Evolutionary conservation across 2,797 vertebrate species (phyloP).

Genomic region (Morelia viridis): DNA sequence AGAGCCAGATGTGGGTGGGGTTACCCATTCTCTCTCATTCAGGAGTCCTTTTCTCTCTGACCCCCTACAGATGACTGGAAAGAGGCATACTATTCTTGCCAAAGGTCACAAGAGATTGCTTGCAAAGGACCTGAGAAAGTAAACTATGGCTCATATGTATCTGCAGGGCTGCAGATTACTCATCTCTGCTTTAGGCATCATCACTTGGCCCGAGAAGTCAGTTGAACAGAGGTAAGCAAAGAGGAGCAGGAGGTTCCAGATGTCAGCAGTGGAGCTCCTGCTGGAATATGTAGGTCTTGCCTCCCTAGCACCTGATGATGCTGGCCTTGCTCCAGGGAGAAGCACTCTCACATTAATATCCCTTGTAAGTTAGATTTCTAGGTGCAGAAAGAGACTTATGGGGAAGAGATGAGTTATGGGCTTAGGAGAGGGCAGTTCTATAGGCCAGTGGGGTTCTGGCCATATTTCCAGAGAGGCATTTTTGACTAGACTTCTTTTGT

Average conservation of each 20-base stretch:
- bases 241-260: background rate
- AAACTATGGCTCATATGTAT: background rate
- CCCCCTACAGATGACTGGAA: background rate
- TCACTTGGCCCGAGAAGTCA: background rate
- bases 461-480: background rate
- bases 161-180: background rate
- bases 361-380: background rate
- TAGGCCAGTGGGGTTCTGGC: background rate
- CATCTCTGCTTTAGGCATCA: background rate
- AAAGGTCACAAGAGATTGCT: background rate
- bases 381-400: background rate
- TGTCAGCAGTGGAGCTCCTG: background rate
- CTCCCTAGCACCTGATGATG: background rate
- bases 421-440: background rate
- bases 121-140: background rate
- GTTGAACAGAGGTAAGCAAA: background rate
- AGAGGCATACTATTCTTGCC: background rate
- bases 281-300: background rate
- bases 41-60: background rate
- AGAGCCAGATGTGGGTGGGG: background rate
- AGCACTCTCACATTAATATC: background rate
- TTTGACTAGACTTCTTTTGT: background rate
- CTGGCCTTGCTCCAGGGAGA: background rate
- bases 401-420: background rate
- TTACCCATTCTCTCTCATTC: background rate